These are phyloP conservation scores for Syngnathus typhle DNA, from an alignment of 2,113 vertebrate genomes.

Conservation along the genomic window DNA sequence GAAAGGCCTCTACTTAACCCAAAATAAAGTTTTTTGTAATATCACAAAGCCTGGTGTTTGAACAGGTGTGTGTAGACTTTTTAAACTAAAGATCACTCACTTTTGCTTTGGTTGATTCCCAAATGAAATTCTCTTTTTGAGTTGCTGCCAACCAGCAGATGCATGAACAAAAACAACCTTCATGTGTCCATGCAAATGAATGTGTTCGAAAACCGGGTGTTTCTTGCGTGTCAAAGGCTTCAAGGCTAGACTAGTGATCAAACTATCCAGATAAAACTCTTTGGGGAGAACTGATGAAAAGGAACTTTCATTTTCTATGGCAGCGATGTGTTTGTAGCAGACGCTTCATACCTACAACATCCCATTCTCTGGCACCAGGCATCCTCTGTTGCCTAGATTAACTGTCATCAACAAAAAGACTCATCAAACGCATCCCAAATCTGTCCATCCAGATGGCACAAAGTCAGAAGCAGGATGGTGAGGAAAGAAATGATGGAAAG, in stretches of 20 bases:
- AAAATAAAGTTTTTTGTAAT: background rate
- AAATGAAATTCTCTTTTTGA: background rate
- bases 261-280: constrained; percentile 12
- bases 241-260: constrained; percentile 6
- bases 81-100: background rate
- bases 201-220: constrained; percentile 10
- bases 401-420: constrained; percentile 57
- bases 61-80: background rate
- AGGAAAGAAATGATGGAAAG: constrained; percentile 25
- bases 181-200: constrained; percentile 8
- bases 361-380: constrained; percentile 35
- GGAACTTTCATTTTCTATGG: constrained; percentile 22
- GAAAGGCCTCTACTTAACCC: too few relatives aligned
- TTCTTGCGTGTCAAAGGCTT: constrained; percentile 4
- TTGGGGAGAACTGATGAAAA: constrained; percentile 19
- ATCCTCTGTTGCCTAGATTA: constrained; percentile 49
- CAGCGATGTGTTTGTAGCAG: constrained; percentile 21
- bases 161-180: background rate
- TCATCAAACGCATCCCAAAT: constrained; percentile 49
- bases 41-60: background rate
- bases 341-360: constrained; percentile 37
- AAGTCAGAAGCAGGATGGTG: constrained; percentile 30
- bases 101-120: background rate
- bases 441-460: constrained; percentile 66
- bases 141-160: background rate